Evolutionary conservation across 2,113 vertebrate species (phyloP), one percentile per base, ranked within the genome.

Genomic region (Ivindomyrus marchei): DNA sequence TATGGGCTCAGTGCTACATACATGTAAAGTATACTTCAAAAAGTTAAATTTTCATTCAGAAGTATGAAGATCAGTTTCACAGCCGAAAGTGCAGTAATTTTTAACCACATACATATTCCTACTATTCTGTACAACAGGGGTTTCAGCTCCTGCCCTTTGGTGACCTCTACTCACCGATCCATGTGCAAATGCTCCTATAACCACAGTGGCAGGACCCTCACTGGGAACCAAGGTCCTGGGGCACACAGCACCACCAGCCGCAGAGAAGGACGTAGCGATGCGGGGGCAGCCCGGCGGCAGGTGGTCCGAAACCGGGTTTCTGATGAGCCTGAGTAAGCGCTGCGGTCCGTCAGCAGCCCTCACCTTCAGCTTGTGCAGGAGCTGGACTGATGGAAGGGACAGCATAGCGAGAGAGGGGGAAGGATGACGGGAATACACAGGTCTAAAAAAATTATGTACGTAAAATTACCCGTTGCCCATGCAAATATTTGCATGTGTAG

Each of bases 141-240:
- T 77, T 77, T 77, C n/a, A 1, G 42, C 83, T 49, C 36, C 45
- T n/a, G 42, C 8, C n/a, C 46, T 31, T 31, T 9, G 42, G 46
- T 85, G 3, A 85, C 42, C 39, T 85, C 21, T 47, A 92, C 97
- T 96, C 92, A 99, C 98, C 85, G 97, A 94, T 86, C 98, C 98
- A 0, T 99, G 98, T 89, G 98, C 98, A 92, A 99, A 99, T 2
- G 98, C 98, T 91, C 98, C 98, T 19, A 99, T 95, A 88, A 99
- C 97, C 1, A 99, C 92, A 19, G 97, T 95, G 74, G 97, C 94
- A 2, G 98, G 97, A 10, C 98, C 96, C 0, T 92, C 95, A 6
- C 95, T 80, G 42, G 98, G 97, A 85, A 97, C 97, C 88, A 99
- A 31, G 1, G 97, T 92, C 3, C 97, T 96, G 27, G 96, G 92